A percentile compares a stretch with the other conserved stretches of the same genome.
phyloP scores from a whole-genome alignment of 1,140 invertebrate species.

The Heterodera schachtii region DNA sequence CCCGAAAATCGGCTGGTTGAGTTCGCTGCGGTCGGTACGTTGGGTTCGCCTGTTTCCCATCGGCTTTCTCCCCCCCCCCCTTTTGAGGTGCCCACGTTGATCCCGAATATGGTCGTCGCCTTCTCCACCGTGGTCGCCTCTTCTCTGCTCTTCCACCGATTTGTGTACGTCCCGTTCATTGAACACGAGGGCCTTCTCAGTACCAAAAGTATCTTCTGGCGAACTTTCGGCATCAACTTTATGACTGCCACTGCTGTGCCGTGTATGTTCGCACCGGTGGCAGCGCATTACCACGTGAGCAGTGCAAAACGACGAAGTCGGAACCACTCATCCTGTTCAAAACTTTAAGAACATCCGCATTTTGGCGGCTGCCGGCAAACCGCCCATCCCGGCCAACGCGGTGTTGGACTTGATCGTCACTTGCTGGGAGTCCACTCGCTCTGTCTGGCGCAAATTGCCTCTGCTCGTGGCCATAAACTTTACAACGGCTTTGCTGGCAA shows the following conservation, averaged over 20 bases:
- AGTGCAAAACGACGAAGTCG: not conserved
- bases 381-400: not conserved
- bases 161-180: not conserved
- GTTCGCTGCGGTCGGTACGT: not conserved
- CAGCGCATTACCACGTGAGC: not conserved
- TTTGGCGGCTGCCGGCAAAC: conserved; percentile 2
- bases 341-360: not conserved
- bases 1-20: not conserved
- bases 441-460: conserved; percentile 20
- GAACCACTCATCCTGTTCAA: not conserved
- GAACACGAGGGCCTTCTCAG: not conserved
- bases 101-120: not conserved
- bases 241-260: not conserved
- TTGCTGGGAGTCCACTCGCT: conserved; percentile 13
- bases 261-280: not conserved
- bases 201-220: not conserved
- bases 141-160: not conserved
- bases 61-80: not conserved
- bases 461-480: conserved; percentile 5
- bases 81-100: not conserved
- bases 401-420: conserved; percentile 3
- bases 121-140: not conserved
- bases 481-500: not conserved
- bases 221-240: not conserved
- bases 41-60: not conserved